Evolutionary conservation across 2,888 invertebrate genomes (phyloP).

Genomic region (Eristalinus sepulchralis): DNA sequence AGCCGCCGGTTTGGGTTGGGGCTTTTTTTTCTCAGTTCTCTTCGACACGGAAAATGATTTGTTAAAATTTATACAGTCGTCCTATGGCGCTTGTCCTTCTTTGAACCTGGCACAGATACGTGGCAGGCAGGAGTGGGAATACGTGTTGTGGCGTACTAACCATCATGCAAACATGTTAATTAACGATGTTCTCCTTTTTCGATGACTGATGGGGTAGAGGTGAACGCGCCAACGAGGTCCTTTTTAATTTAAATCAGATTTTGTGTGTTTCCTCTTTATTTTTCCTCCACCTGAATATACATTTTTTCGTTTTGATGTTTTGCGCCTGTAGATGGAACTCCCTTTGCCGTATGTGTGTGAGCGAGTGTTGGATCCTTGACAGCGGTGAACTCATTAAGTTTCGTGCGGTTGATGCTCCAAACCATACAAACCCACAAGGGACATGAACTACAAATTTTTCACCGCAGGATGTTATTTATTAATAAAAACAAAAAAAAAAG

Average conservation of each 20-base stretch:
- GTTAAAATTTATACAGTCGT: neutral
- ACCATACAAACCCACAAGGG: neutral
- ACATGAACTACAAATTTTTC: neutral
- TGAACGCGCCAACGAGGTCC: neutral
- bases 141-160: constrained; percentile 9
- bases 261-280: neutral
- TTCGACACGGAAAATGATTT: neutral
- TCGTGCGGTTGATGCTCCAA: neutral
- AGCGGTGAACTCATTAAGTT: neutral
- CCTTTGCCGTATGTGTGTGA: neutral
- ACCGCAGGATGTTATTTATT: constrained; percentile 1
- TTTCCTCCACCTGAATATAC: neutral
- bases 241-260: constrained; percentile 31
- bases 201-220: neutral
- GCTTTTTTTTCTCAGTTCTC: neutral
- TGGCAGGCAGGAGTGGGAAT: neutral
- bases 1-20: neutral
- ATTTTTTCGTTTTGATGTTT: too few relatives aligned
- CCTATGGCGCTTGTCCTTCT: neutral
- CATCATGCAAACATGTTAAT: constrained; percentile 29
- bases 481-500: constrained; percentile 11
- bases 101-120: neutral
- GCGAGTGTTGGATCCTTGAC: neutral
- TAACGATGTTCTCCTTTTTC: constrained; percentile 13
- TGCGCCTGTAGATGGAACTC: too few relatives aligned